Base-by-base conservation (phyloP, 2,888 invertebrate genomes). In the Macaria liturata region DNA sequence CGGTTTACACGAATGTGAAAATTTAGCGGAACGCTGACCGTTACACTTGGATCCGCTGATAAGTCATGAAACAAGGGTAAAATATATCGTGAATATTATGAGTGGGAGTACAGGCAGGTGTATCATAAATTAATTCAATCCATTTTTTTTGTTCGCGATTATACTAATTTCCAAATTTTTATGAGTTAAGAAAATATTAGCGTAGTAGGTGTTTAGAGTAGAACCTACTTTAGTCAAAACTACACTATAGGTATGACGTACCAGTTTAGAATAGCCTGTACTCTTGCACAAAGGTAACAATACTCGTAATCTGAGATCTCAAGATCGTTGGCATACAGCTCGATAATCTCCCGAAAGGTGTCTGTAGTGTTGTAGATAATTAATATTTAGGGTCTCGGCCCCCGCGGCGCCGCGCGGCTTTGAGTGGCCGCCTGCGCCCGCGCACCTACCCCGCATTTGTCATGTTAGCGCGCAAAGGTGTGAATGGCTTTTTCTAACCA, bases 401-500 rank as follows among this genome's bases (percentile, higher is more conserved):
- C 89, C 90, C 86, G 88, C 90, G 86, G 89, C 86, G 72, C 71
- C 78, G 75, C 50, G 44, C 68, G 68, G 78, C 87, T 88, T 88
- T 89, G 88, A 52, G 37, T 46, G 51, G 73, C 71, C 77, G 78
- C 79, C 58, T 52, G 57, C 80, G 79, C 80, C 83, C 73, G 57
- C 80, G 79, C 80, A 82, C 73, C 73, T 76, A 75, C 74, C 20
- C 77, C 84, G 83, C 90, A 88, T 91, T 91, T 91, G 91, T 91
- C 91, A 91, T 90, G 91, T 91, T 91, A 89, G 87, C 88, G 83
- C 77, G 73, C 86, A 84, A 87, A 91, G 89, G 91, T 91, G 91
- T 91, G 91, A 91, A 91, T 86, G 83, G 83, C 84, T 89, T 89
- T 91, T 91, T 88, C 81, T 82, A 86, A 86, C 81, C 74, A 88